Evolutionary conservation across 2,888 invertebrate species (phyloP), one percentile per base, ranked within the genome.

Genomic region (Drosophila putrida): DNA sequence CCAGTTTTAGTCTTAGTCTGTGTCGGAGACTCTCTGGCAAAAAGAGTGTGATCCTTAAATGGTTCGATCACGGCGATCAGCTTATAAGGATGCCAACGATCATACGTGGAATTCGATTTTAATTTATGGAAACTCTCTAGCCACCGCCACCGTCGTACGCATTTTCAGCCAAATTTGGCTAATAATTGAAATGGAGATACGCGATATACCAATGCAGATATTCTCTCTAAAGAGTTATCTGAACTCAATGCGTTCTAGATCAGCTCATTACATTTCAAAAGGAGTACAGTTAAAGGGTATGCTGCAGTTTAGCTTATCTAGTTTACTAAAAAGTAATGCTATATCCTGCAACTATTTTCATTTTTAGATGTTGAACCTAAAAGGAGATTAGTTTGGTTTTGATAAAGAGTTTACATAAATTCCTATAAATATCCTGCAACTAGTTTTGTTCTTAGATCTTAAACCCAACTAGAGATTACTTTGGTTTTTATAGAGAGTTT

Each of bases 91-190:
- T 66, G 73, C 74, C 75, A 59, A 61, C 71, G 78, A 70, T 75
- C 88, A 79, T 78, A 82, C 72, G 66, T 67, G 85, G 88, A 84
- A 88, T 79, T 82, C 66, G 57, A 79, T 67, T 72, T 79, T 82
- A 80, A 75, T 88, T 82, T 84, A 84, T 82, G 82, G 80, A 44
- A 66, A 71, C 65, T 39, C 44, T 53, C 41, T 49, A 54, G 31
- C 66, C 68, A 46, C 51, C 60, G n/a, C n/a, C n/a, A n/a, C 77
- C 66, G 13, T 31, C 41, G 36, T 36, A 57, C 49, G 62, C 77
- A 65, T 59, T 50, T 63, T 65, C 8, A 59, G 25, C 85, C 85
- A 64, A 47, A 82, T 71, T 49, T 68, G 85, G 82, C 33, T 36
- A 55, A 36, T 61, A 68, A 72, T 75, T 84, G 72, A 75, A 82